A percentile compares a stretch with the other conserved stretches of the same genome.
Conservation (phyloP, 1,140 invertebrate genomes). For the Zophobas atratus region DNA sequence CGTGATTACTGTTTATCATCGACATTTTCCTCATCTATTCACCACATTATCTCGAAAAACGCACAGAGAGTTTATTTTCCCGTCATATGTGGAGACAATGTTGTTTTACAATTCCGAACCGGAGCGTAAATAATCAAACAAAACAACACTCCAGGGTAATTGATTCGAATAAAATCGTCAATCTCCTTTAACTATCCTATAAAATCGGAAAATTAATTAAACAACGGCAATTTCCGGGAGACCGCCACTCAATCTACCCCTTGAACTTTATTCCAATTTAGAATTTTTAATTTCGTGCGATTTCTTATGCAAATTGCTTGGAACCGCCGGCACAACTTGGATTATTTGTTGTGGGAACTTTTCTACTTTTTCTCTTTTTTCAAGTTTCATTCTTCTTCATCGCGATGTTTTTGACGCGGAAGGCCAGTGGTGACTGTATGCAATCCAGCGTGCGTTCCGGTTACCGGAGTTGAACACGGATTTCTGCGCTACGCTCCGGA, state of each 20-base stretch:
- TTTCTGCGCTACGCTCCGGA: conserved; percentile 45
- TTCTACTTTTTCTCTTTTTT: neutral
- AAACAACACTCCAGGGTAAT: conserved; percentile 10
- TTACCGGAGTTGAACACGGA: conserved; percentile 42
- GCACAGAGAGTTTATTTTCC: neutral
- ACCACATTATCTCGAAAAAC: conserved; percentile 4
- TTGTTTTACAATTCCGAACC: conserved; percentile 11
- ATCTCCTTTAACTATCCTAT: conserved; percentile 13
- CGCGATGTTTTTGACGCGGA: conserved; percentile 31
- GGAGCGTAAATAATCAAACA: neutral
- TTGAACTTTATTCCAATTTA: neutral
- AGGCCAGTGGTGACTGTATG: conserved; percentile 30
- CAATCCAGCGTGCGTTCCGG: conserved; percentile 45
- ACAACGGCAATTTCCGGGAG: conserved; percentile 3
- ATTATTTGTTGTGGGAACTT: neutral
- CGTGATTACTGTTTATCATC: conserved; percentile 59
- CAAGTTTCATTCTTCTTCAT: neutral
- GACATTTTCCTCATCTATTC: conserved; percentile 52
- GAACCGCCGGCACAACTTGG: neutral
- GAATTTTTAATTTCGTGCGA: conserved; percentile 10
- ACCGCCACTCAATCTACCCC: conserved; percentile 11
- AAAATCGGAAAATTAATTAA: conserved; percentile 40
- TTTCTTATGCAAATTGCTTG: neutral
- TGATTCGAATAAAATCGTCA: conserved; percentile 25
- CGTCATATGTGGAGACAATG: neutral